These are phyloP conservation scores for Lasiurus borealis DNA, from an alignment of 2,113 vertebrate species.

Conservation along the genomic window DNA sequence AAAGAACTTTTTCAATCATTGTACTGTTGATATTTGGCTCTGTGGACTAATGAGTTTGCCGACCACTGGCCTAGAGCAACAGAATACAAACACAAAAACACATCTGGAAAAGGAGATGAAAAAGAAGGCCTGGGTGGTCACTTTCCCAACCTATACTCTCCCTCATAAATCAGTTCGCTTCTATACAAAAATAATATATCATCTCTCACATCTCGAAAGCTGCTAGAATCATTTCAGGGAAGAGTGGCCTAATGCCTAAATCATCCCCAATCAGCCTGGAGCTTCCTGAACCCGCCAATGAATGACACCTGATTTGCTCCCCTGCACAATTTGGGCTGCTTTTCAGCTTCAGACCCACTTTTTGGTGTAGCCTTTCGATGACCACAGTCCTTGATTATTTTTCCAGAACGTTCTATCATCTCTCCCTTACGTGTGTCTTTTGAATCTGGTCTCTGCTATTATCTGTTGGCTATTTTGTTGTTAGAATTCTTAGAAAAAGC, in stretches of 20 bases:
- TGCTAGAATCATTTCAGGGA: slow-evolving; percentile 66
- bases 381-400: neutral
- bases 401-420: neutral
- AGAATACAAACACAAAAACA: slow-evolving; percentile 50
- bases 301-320: neutral
- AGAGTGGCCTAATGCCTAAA: slow-evolving; percentile 27
- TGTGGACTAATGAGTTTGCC: no score
- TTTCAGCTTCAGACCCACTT: neutral
- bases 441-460: neutral
- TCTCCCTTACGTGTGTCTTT: slow-evolving; percentile 30
- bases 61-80: neutral
- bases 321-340: neutral
- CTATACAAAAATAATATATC: slow-evolving; percentile 57
- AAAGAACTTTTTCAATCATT: no score
- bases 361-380: neutral
- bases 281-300: neutral
- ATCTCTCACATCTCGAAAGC: slow-evolving; percentile 49
- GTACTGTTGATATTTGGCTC: no score
- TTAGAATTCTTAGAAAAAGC: slow-evolving; percentile 47
- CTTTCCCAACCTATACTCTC: slow-evolving; percentile 58
- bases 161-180: slow-evolving; percentile 72
- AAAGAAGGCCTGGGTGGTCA: slow-evolving; percentile 65
- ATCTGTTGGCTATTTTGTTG: slow-evolving; percentile 3
- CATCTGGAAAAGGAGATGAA: slow-evolving; percentile 80
- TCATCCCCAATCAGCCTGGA: neutral